Evolutionary conservation across 2,113 vertebrate species (phyloP).

Genomic region (Athene cunicularia): DNA sequence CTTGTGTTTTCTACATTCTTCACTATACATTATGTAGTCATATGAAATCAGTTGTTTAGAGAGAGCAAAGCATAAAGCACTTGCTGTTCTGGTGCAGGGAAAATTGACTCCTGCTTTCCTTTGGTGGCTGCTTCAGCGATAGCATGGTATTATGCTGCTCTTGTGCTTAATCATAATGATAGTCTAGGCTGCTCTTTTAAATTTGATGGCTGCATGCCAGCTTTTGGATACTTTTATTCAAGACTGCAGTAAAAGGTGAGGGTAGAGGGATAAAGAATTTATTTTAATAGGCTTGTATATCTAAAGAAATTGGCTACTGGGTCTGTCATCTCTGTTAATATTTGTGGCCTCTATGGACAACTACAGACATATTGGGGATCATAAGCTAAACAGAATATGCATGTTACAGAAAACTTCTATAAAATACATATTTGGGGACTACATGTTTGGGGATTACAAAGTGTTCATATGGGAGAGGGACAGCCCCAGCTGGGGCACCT

Average conservation of each 20-base stretch:
- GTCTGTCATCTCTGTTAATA: neutral
- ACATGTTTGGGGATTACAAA: neutral
- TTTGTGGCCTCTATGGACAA: fast-evolving
- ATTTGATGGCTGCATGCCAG: neutral
- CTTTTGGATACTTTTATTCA: neutral
- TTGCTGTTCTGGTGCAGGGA: neutral
- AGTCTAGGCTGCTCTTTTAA: neutral
- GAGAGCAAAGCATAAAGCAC: neutral
- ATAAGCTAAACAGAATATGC: neutral
- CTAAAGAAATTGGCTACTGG: neutral
- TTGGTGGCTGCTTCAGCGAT: neutral
- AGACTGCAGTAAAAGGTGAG: neutral
- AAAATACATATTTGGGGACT: neutral
- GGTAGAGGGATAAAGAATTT: neutral
- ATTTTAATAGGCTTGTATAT: neutral
- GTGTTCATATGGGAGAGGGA: neutral
- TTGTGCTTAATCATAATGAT: neutral
- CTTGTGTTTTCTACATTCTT: neutral
- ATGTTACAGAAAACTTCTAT: neutral
- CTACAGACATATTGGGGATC: neutral
- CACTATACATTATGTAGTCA: neutral
- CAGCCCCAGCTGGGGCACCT: neutral
- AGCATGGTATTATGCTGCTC: neutral
- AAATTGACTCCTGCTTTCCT: neutral
- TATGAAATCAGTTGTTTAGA: neutral